Evolutionary conservation across 2,113 vertebrate genomes (phyloP), one percentile per base, ranked within the genome.

Genomic region (Oreocharis arfaki): DNA sequence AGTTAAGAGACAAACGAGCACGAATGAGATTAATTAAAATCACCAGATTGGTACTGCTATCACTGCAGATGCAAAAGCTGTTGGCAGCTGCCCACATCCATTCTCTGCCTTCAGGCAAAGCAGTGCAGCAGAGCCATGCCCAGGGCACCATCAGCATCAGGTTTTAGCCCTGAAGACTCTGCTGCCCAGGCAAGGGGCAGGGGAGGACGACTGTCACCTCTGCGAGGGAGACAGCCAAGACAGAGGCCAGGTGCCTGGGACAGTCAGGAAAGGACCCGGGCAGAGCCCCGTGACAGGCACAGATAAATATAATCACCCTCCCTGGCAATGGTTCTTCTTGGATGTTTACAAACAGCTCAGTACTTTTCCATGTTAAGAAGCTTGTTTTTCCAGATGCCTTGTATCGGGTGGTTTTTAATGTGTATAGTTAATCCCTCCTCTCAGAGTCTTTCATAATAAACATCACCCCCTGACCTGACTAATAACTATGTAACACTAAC

Each of bases 331-430:
- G 78, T 76, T 90, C 90, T 92, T 17, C 5, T 5, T 18, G 60
- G 90, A 93, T 97, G 95, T 97, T 97, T 95, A 96, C 97, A 95
- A 97, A 97, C 92, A 95, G 96, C 88, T 97, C 95, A 91, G 93
- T 97, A 95, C 92, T 96, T 96, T 96, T 95, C 95, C 95, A 96
- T 50, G 90, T 69, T 95, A 96, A 97, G 96, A 76, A 97, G 95
- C 96, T 97, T 90, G 95, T 96, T 97, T 96, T 96, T 95, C 97
- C 96, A 96, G 96, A 95, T 97, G 95, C 94, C 96, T 90, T 21
- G 81, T 90, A 86, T 92, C 15, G 89, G 88, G 81, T 89, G 93
- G 88, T 86, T 96, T 96, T 94, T 93, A 95, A 95, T 83, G 94
- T 69, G 86, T 80, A 70, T 69, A 73, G 95, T 94, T 97, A 97